phyloP scores from a whole-genome alignment of 1,140 invertebrate species.

The Pantala flavescens region DNA sequence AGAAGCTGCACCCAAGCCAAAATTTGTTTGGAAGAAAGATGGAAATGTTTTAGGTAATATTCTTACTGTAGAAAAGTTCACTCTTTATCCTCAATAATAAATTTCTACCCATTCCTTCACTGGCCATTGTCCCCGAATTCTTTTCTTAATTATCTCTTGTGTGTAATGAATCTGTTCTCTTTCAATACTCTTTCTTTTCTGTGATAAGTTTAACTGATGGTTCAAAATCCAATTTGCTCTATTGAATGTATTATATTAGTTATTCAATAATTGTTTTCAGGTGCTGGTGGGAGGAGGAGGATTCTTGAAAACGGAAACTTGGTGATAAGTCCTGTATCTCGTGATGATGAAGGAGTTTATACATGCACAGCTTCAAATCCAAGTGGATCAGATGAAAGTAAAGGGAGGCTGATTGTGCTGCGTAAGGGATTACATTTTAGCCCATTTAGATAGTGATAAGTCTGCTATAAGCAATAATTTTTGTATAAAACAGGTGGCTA shows the following conservation, averaged over 20 bases:
- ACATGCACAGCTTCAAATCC: conserved; percentile 78
- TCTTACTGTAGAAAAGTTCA: background rate
- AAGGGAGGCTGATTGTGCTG: conserved; percentile 72
- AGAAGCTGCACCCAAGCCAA: conserved; percentile 84
- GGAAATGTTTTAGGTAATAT: conserved; percentile 60
- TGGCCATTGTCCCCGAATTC: too few relatives aligned
- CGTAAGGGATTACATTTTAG: conserved; percentile 42
- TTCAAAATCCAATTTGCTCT: too few relatives aligned
- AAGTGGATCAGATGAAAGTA: conserved; percentile 67
- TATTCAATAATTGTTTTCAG: conserved; percentile 25
- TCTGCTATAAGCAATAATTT: too few relatives aligned
- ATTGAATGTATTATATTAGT: too few relatives aligned
- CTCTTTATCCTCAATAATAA: background rate
- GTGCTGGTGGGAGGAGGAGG: conserved; percentile 58
- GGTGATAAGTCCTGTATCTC: conserved; percentile 73
- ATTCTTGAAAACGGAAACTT: conserved; percentile 76
- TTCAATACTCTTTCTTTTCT: too few relatives aligned
- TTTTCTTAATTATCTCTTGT: too few relatives aligned
- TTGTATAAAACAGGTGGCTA: too few relatives aligned
- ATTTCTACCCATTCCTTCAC: too few relatives aligned
- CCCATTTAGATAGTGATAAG: too few relatives aligned
- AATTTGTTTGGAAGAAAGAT: conserved; percentile 86
- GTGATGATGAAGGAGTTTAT: conserved; percentile 80
- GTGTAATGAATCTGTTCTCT: too few relatives aligned
- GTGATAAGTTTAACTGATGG: too few relatives aligned